Evolutionary conservation across 2,797 vertebrate genomes (phyloP), one percentile per base, ranked within the genome.

Genomic region (Hydrocynus forskahlii): DNA sequence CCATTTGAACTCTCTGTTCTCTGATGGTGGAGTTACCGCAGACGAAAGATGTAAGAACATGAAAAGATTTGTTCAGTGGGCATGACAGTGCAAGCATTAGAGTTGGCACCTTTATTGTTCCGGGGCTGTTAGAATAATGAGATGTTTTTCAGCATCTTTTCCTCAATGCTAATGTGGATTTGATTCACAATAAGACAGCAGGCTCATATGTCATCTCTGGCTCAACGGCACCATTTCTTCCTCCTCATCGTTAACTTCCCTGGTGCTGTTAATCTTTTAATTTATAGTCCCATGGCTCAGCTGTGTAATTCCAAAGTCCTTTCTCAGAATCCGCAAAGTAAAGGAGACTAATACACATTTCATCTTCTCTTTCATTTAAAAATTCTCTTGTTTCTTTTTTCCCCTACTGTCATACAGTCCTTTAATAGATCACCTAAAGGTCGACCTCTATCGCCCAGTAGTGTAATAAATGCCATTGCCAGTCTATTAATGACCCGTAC

Each of bases 381-480:
- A 84, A 85, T 57, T 75, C 76, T 71, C 81, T 82, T 78, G 77
- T 88, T 90, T 81, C 85, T 86, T 87, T 80, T 76, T 74, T 86
- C 87, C 78, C 68, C 29, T 25, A 71, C 89, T 91, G 91, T 92
- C 91, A 90, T 68, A 45, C 79, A 81, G 85, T 91, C 89, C 90
- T 93, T 94, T 93, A 93, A 95, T 94, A 92, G 91, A 93, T 90
- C 85, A 85, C 84, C 79, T 87, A 92, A 95, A 95, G 94, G 94
- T 95, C 93, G 91, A 85, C 87, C 90, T 93, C 89, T 92, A 92
- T 92, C 88, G 90, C 88, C 90, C 84, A 50, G 83, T 85, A 77
- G 89, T 91, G 90, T 92, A 94, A 92, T 93, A 88, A 94, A 94
- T 94, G 94, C 93, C 94, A 95, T 92, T 87, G 89, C 89, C 89